Base-by-base conservation (phyloP, 1,140 invertebrate species). In the Drosophila leontia region DNA sequence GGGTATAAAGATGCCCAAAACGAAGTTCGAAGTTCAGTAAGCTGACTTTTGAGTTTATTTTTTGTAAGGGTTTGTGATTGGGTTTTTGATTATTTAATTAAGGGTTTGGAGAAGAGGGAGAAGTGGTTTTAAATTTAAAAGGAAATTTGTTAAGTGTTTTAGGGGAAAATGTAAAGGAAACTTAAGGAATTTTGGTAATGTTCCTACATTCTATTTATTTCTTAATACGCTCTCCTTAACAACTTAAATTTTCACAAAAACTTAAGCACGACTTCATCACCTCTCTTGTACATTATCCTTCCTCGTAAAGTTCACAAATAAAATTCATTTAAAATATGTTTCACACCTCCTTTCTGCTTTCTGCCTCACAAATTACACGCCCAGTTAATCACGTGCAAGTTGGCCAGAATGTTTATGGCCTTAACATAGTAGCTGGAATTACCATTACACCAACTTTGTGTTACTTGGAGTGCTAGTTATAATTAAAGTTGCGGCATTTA, bases 401-500 rank as follows among this genome's bases (percentile, higher is more conserved):
- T 59, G 37, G 57, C 37, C 57, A 45, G 57, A 45, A 45, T 45
- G 57, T 59, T 59, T 59, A 59, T 59, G 57, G 42, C 58, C 42
- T 44, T 57, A 61, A 56, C 19, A 35, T 61, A 61, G 29, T 55
- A 39, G 34, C 26, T 8, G 15, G 6, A 37, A 26, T 65, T 44
- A 59, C 7, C 12, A 47, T 45, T 45, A n/a, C 37, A 42, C 45
- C 23, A 17, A 59, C 50, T 32, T 58, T 42, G n/a, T 35, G 17
- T 17, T 59, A 78, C 62, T 82, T 67, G 51, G 23, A 42, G 17
- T 34, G 51, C 56, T 68, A 48, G 69, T 78, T 75, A 59, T 58
- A 80, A 80, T 85, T 77, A 72, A 80, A 77, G 76, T 60, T 59
- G n/a, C 44, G 26, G 42, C 58, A 57, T 82, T 82, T 69, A 68